A percentile compares a stretch with the other conserved stretches of the same genome.
phyloP scores from a whole-genome alignment of 2,113 vertebrate species.

The Echinops telfairi region DNA sequence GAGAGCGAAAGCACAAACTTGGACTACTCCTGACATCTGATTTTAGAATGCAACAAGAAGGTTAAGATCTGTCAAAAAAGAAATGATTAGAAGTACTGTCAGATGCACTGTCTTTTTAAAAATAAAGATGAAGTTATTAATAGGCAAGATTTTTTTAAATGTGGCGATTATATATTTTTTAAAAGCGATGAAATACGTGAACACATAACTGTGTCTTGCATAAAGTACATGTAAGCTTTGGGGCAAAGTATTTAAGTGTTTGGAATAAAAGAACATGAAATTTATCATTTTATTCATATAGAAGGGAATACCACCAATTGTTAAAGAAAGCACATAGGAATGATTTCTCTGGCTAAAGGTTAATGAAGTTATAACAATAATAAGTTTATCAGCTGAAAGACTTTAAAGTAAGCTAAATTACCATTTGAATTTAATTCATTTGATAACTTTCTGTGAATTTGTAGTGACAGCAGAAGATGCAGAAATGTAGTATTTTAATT shows the following conservation, averaged over 20 bases:
- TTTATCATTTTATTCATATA: not conserved
- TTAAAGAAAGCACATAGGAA: not conserved
- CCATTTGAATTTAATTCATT: slow-evolving; percentile 63
- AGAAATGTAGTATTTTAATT: slow-evolving; percentile 76
- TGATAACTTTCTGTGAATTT: slow-evolving; percentile 71
- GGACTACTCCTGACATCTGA: not conserved
- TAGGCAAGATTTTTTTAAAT: not conserved
- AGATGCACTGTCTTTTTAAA: not conserved
- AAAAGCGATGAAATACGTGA: slow-evolving; percentile 16
- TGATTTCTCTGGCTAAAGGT: slow-evolving; percentile 6
- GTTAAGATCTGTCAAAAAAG: slow-evolving; percentile 21
- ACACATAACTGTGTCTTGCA: not conserved
- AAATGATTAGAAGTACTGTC: not conserved
- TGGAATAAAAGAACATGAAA: not conserved
- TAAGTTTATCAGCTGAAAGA: slow-evolving; percentile 44
- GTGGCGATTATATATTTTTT: not conserved
- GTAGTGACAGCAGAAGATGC: slow-evolving; percentile 71
- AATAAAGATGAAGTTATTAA: not conserved
- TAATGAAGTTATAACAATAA: slow-evolving; percentile 52
- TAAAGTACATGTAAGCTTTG: not conserved
- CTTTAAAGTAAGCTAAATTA: slow-evolving; percentile 67
- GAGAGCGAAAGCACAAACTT: slow-evolving; percentile 22
- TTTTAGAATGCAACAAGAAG: not conserved
- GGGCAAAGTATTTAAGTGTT: slow-evolving; percentile 29
- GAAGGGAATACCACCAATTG: not conserved